These are phyloP conservation scores for Pachymerium ferrugineum DNA, from an alignment of 2,888 invertebrate genomes.

Conservation along the genomic window DNA sequence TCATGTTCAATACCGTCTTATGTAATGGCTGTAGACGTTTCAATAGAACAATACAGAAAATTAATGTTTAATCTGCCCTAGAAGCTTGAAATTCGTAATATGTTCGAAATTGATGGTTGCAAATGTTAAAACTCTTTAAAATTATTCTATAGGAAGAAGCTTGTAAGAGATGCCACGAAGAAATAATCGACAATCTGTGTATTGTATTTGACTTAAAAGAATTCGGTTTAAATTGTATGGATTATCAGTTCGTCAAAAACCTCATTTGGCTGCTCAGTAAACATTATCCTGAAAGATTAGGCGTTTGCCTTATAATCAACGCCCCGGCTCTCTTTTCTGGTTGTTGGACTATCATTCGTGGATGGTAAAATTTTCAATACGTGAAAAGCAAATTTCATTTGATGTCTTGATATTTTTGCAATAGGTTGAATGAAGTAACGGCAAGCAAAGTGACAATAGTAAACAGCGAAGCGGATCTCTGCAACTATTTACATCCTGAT, in stretches of 20 bases:
- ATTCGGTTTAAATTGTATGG: constrained; percentile 71
- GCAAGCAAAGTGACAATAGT: constrained; percentile 70
- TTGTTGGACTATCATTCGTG: constrained; percentile 70
- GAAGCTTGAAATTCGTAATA: neutral
- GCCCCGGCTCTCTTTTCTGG: constrained; percentile 68
- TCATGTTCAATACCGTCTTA: no score
- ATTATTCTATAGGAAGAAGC: constrained; percentile 59
- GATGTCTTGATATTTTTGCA: neutral
- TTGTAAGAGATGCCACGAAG: constrained; percentile 70
- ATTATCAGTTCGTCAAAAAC: constrained; percentile 72
- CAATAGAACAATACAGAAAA: no score
- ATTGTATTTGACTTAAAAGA: constrained; percentile 71
- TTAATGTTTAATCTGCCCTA: no score
- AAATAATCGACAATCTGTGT: constrained; percentile 70
- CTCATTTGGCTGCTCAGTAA: constrained; percentile 69
- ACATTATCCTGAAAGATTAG: constrained; percentile 72
- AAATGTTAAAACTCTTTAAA: neutral
- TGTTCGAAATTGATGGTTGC: neutral
- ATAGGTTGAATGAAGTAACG: constrained; percentile 69
- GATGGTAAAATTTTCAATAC: constrained; percentile 53
- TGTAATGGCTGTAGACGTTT: no score
- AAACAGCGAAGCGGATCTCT: constrained; percentile 62
- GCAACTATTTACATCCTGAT: constrained; percentile 69
- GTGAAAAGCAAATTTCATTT: neutral
- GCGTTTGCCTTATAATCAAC: constrained; percentile 68